Conservation (phyloP, 2,113 vertebrate genomes). For the Carassius gibelio region DNA sequence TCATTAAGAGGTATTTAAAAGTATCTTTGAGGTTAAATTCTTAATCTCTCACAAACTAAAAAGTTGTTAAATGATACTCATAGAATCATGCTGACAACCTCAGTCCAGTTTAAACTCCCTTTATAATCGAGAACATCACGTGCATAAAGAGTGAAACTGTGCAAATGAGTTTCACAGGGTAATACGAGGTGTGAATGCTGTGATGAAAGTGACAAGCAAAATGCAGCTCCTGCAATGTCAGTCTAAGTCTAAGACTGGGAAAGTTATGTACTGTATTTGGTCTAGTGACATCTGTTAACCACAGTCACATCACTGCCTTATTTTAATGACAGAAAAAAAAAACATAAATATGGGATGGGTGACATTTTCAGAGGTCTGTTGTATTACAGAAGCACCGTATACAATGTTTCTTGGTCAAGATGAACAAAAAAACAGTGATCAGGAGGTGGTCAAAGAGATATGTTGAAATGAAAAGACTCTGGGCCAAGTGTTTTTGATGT, state of each 20-base stretch:
- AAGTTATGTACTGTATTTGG: neutral
- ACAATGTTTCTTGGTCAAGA: neutral
- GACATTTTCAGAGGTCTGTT: neutral
- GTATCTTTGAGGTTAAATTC: neutral
- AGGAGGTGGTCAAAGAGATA: neutral
- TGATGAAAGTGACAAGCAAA: neutral
- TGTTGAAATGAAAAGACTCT: neutral
- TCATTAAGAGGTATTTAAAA: neutral
- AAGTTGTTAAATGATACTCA: neutral
- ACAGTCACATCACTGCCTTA: neutral
- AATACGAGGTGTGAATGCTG: neutral
- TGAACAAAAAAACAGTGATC: neutral
- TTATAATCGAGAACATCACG: neutral
- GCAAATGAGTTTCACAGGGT: neutral
- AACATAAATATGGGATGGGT: neutral
- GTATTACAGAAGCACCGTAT: neutral
- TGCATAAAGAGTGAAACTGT: neutral
- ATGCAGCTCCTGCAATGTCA: neutral
- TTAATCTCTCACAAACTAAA: neutral
- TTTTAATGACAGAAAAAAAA: neutral
- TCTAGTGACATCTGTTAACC: neutral
- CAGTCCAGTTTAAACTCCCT: neutral
- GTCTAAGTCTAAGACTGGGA: neutral
- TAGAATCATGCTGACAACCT: neutral
- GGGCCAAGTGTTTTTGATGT: neutral